A percentile compares a stretch with the other conserved stretches of the same genome.
Evolutionary conservation across 2,797 vertebrate genomes (phyloP).

Genomic region (Lagocephalus sceleratus): DNA sequence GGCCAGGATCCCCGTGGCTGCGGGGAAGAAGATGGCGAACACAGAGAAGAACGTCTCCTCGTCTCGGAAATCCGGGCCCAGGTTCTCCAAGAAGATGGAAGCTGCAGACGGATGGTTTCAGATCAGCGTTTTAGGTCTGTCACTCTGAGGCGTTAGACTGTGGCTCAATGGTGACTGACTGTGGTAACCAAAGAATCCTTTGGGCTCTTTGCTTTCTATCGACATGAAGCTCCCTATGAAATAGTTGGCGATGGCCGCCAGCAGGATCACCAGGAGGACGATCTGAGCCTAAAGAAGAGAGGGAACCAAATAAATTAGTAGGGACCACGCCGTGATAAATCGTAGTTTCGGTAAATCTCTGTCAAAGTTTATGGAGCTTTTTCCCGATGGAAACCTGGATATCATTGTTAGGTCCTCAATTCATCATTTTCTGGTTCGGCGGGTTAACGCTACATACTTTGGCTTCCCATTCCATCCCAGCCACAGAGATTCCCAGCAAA

Average conservation of each 20-base stretch:
- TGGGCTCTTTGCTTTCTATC: conserved; percentile 83
- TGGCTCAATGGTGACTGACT: conserved; percentile 63
- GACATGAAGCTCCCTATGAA: conserved; percentile 90
- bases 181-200: conserved; percentile 91
- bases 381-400: no score
- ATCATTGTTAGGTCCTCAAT: no score
- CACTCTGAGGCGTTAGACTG: no score
- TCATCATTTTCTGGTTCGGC: neutral
- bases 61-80: conserved; percentile 89
- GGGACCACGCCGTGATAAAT: no score
- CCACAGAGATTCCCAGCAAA: conserved; percentile 91
- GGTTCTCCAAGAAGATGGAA: conserved; percentile 91
- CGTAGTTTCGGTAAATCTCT: no score
- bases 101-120: conserved; percentile 57
- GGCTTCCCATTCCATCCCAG: conserved; percentile 98
- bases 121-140: neutral
- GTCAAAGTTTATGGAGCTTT: no score
- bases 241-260: conserved; percentile 87
- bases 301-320: neutral
- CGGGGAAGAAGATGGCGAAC: conserved; percentile 97
- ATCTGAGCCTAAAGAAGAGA: conserved; percentile 86
- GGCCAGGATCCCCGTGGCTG: conserved; percentile 95
- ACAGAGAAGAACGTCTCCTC: conserved; percentile 92
- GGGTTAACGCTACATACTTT: conserved; percentile 78
- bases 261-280: conserved; percentile 87